phyloP scores from a whole-genome alignment of 1,140 invertebrate genomes.

The Oreohelix idahoensis region DNA sequence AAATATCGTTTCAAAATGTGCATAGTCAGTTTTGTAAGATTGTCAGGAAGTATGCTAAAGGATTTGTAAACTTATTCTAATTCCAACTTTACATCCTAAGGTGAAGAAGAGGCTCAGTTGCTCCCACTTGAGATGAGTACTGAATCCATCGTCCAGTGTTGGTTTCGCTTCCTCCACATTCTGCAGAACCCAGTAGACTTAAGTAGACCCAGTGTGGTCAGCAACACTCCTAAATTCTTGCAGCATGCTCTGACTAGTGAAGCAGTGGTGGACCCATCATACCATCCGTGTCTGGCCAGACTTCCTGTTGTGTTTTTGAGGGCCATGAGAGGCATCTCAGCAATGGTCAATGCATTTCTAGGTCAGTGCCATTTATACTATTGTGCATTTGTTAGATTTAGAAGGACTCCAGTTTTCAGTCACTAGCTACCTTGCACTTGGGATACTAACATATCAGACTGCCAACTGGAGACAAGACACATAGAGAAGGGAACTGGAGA shows the following conservation, averaged over 20 bases:
- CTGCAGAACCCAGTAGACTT: slow-evolving; percentile 95
- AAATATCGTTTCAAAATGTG: too few species aligned
- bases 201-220: slow-evolving; percentile 87
- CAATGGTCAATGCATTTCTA: slow-evolving; percentile 94
- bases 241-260: slow-evolving; percentile 74
- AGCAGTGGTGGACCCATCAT: slow-evolving; percentile 82
- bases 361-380: slow-evolving; percentile 79
- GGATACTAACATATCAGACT: too few species aligned
- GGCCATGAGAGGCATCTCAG: slow-evolving; percentile 93
- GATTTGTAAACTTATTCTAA: background rate
- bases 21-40: too few species aligned
- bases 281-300: slow-evolving; percentile 89
- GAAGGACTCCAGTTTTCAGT: too few species aligned
- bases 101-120: slow-evolving; percentile 86
- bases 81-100: slow-evolving; percentile 73
- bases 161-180: slow-evolving; percentile 94
- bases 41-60: too few species aligned
- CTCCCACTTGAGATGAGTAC: slow-evolving; percentile 88
- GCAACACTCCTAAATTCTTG: slow-evolving; percentile 88
- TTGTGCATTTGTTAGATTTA: too few species aligned
- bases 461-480: too few species aligned
- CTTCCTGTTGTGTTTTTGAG: slow-evolving; percentile 93
- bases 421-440: too few species aligned
- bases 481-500: too few species aligned
- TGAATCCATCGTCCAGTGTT: slow-evolving; percentile 92